Evolutionary conservation across 2,113 vertebrate species (phyloP).

Genomic region (Neomonachus schauinslandi): DNA sequence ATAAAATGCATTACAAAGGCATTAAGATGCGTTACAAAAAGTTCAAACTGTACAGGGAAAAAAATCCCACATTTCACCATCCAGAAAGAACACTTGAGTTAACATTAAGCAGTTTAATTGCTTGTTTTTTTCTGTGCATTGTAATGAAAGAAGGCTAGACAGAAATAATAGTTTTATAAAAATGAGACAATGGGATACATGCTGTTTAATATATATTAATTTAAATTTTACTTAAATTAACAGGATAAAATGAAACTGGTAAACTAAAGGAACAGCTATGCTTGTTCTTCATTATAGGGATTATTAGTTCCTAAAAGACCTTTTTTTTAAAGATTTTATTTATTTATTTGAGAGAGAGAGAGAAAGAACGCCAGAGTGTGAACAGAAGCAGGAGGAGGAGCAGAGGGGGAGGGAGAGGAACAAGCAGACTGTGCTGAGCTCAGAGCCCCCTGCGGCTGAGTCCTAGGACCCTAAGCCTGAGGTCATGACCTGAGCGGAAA

Average conservation of each 20-base stretch:
- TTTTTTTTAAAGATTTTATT: neutral
- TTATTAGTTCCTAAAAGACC: conserved; percentile 31
- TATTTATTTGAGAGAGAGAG: neutral
- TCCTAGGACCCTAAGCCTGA: neutral
- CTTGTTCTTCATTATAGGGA: neutral
- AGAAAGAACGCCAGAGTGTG: neutral
- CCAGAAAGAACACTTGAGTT: conserved; percentile 12
- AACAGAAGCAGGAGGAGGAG: neutral
- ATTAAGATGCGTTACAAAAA: neutral
- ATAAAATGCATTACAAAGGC: neutral
- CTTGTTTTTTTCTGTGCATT: conserved; percentile 26
- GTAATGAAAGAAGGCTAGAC: neutral
- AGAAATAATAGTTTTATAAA: conserved; percentile 49
- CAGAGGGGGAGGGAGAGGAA: neutral
- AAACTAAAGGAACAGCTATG: neutral
- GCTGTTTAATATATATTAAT: neutral
- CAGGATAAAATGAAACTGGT: neutral
- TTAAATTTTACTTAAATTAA: conserved; percentile 53
- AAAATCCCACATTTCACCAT: neutral
- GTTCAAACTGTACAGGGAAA: neutral
- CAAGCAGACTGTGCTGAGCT: neutral
- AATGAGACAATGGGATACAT: neutral
- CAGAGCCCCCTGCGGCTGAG: neutral
- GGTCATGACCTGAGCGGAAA: neutral
- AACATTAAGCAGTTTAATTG: conserved; percentile 49